These are phyloP conservation scores for Ceratothoa steindachneri DNA, from an alignment of 2,888 invertebrate species.

Conservation along the genomic window DNA sequence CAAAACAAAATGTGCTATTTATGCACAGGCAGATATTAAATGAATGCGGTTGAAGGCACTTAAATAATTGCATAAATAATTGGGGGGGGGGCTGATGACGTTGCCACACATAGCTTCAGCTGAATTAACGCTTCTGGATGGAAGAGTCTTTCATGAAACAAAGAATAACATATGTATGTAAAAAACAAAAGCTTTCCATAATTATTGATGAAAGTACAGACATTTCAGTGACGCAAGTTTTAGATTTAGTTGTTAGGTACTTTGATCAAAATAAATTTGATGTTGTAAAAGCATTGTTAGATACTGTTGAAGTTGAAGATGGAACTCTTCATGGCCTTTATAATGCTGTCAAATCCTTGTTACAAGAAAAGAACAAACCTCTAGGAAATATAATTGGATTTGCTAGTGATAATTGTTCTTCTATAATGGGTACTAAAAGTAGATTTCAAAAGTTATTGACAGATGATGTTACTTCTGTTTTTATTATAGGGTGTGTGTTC, in stretches of 20 bases:
- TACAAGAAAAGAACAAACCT: conserved; percentile 15
- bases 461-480: conserved; percentile 14
- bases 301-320: conserved; percentile 18
- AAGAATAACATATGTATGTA: not conserved
- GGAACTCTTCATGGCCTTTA: conserved; percentile 17
- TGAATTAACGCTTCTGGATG: too few relatives aligned
- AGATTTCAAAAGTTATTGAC: conserved; percentile 17
- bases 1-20: too few relatives aligned
- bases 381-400: conserved; percentile 19
- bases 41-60: too few relatives aligned
- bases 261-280: conserved; percentile 16
- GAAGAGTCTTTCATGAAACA: too few relatives aligned
- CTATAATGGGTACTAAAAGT: conserved; percentile 20
- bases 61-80: too few relatives aligned
- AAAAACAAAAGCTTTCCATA: conserved; percentile 19
- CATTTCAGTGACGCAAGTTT: conserved; percentile 18
- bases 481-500: conserved; percentile 21
- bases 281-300: conserved; percentile 11
- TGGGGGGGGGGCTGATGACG: too few relatives aligned
- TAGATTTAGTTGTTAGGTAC: conserved; percentile 19
- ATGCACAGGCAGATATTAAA: too few relatives aligned
- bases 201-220: conserved; percentile 18
- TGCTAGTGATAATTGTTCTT: conserved; percentile 22
- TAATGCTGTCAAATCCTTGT: conserved; percentile 13
- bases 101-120: too few relatives aligned